Base-by-base conservation (phyloP, 2,113 vertebrate species). In the Argyrosomus japonicus region DNA sequence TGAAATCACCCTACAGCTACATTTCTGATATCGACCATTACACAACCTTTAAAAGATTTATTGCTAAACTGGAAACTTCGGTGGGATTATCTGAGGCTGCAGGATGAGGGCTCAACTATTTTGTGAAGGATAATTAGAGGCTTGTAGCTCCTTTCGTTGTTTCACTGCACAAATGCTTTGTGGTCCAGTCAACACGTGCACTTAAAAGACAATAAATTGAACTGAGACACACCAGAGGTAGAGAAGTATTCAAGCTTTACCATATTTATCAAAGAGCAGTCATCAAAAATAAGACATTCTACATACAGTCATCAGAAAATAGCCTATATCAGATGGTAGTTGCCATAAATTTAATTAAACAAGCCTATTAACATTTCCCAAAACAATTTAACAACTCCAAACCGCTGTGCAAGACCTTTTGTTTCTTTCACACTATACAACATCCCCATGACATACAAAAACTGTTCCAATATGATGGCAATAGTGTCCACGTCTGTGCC, bases 281-380 rank as follows among this genome's bases (percentile, higher is more conserved):
- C 87, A 87, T 91, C 91, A 91, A 92, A 92, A 93, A 94, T 92
- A 93, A 89, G 75, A 93, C 91, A 93, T 91, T 92, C 87, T 91
- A 91, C 87, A 51, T 88, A 88, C 89, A 90, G 89, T 93, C 90
- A 77, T 90, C 87, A 86, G 89, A 93, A 93, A 93, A 93, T 91
- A 93, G 84, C 83, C 88, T 88, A 29, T 87, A 25, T 85, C 83
- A 87, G 69, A 81, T 79, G 78, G 67, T 81, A 48, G 63, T 71
- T 77, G 75, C 74, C 82, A 91, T 68, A 61, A 88, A 85, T 77
- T 75, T 67, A 75, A 84, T 81, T 60, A 21, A 83, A 88, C 76
- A 83, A 85, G 29, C 65, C 68, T 85, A 85, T 84, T 32, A 86
- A 87, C 84, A 89, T 67, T 57, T 86, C 72, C 74, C 64, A 68